Evolutionary conservation across 2,797 vertebrate genomes (phyloP), one percentile per base, ranked within the genome.

Genomic region (Triplophysa bombifrons): DNA sequence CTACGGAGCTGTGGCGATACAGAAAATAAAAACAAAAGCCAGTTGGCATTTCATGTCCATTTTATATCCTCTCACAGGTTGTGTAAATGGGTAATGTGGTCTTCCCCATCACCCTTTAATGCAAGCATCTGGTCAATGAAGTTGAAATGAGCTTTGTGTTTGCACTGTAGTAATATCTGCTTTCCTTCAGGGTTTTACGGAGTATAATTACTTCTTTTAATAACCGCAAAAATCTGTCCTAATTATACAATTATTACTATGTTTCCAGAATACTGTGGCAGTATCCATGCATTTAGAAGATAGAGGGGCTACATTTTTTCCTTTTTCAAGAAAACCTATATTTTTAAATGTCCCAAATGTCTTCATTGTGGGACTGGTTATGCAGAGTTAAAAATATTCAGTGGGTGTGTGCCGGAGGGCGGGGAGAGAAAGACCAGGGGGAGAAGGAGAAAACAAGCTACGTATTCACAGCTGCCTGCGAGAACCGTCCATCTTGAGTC

Each of bases 351-450:
- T 71, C 71, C 34, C 34, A 72, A 76, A 82, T 58, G 60, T 83
- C 68, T 46, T 84, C 41, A 50, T 66, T 78, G 22, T 56, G 79
- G 76, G 61, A 76, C 56, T 41, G 72, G 83, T 82, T 82, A 74
- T 44, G 69, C 70, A 19, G 73, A 68, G 76, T 78, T 87, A 85
- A 81, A 87, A 87, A 81, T 80, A 80, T 56, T 67, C 55, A 10
- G 68, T 67, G 76, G 79, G 79, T 44, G 75, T 76, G 72, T 20
- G 63, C 25, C 20, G 64, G 66, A 71, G 34, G 7, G 53, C 71
- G 44, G 64, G 66, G 53, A 74, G 27, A 27, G 14, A 27, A 25
- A 51, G 3, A 60, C 44, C 8, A 61, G 38, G 13, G 53, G 11
- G 46, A 64, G 71, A 67, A 27, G 60, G 46, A 60, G 44, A 83